phyloP scores from a whole-genome alignment of 2,797 vertebrate species.

The Basileuterus tristriatus region DNA sequence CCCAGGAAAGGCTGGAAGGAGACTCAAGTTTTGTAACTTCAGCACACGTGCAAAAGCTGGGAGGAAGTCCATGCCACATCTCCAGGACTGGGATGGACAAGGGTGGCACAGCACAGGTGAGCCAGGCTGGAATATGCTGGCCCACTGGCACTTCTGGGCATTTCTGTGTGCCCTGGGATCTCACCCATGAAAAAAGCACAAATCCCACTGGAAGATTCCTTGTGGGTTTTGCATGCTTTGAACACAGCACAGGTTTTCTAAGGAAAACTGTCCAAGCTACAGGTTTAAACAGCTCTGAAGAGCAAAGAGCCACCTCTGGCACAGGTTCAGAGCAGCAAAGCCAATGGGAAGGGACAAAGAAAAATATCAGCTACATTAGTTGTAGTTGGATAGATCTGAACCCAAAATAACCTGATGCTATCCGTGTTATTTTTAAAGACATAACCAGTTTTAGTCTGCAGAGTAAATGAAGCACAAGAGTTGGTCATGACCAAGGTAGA shows the following conservation, averaged over 20 bases:
- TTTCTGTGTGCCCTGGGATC: accelerated
- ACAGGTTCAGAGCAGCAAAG: background rate
- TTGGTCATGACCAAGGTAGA: background rate
- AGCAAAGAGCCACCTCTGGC: background rate
- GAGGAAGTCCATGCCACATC: background rate
- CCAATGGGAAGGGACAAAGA: background rate
- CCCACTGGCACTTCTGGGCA: background rate
- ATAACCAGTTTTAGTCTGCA: background rate
- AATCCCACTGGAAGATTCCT: background rate
- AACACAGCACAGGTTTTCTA: background rate
- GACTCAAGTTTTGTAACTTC: accelerated
- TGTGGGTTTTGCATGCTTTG: too few species aligned
- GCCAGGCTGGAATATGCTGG: background rate
- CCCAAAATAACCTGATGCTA: background rate
- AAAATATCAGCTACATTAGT: background rate
- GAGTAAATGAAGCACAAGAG: background rate
- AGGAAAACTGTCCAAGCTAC: background rate
- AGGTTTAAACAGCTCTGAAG: background rate
- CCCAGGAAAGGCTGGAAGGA: background rate
- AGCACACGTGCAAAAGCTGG: background rate
- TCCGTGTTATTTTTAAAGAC: background rate
- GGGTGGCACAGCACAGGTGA: background rate
- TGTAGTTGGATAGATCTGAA: background rate
- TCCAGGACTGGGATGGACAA: background rate
- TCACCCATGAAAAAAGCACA: background rate